Conservation (phyloP, 2,888 invertebrate species). For the Anorthoa munda region DNA sequence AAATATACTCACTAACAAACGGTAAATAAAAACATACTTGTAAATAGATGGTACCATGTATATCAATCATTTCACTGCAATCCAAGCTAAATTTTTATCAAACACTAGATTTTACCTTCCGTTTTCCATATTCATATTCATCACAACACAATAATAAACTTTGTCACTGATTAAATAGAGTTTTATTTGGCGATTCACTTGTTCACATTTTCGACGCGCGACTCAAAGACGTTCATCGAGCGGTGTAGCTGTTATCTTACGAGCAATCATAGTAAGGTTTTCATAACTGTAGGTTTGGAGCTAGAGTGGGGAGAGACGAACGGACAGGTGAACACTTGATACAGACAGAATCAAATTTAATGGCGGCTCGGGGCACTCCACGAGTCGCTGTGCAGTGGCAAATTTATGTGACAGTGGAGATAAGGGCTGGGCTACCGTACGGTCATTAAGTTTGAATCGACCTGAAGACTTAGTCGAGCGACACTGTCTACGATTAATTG, state of each 20-base stretch:
- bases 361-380: too few relatives aligned
- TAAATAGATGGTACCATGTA: background rate
- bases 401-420: too few relatives aligned
- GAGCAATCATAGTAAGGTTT: constrained; percentile 59
- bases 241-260: constrained; percentile 60
- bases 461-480: background rate
- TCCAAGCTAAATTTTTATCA: constrained; percentile 44
- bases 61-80: constrained; percentile 48
- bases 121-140: constrained; percentile 57
- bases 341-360: too few relatives aligned
- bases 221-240: constrained; percentile 28
- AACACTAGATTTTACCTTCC: constrained; percentile 60
- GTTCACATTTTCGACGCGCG: constrained; percentile 45
- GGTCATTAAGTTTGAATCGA: too few relatives aligned
- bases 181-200: constrained; percentile 27
- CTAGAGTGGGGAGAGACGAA: constrained; percentile 45
- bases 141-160: constrained; percentile 39
- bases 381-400: too few relatives aligned
- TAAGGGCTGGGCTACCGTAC: too few relatives aligned
- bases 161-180: constrained; percentile 23
- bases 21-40: constrained; percentile 26
- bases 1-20: constrained; percentile 10
- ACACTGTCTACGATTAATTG: constrained; percentile 6
- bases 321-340: constrained; percentile 22
- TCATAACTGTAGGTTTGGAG: constrained; percentile 44